Evolutionary conservation across 2,113 vertebrate genomes (phyloP).

Genomic region (Phylloscopus trochilus): DNA sequence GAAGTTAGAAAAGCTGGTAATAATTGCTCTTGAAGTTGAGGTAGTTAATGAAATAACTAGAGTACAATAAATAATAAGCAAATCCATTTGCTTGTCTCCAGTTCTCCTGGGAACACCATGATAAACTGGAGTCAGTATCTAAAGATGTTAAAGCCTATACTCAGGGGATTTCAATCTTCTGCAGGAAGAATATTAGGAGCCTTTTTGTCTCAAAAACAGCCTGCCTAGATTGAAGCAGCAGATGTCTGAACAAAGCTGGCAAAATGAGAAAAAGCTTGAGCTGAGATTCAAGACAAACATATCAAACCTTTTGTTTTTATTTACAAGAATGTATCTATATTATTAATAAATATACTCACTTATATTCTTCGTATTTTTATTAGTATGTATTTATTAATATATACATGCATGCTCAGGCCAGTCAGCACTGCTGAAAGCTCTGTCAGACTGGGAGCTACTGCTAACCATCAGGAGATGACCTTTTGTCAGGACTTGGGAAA

Average conservation of each 20-base stretch:
- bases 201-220: neutral
- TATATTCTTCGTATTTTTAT: neutral
- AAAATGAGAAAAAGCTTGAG: neutral
- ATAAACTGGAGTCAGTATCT: neutral
- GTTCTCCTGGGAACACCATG: neutral
- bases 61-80: neutral
- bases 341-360: neutral
- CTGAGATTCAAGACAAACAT: neutral
- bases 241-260: neutral
- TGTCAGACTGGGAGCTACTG: neutral
- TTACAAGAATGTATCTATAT: neutral
- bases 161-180: neutral
- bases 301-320: neutral
- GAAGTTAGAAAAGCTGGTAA: neutral
- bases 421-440: neutral
- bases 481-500: neutral
- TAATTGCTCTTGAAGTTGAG: neutral
- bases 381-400: neutral
- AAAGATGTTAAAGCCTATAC: neutral
- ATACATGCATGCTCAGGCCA: neutral
- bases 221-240: neutral
- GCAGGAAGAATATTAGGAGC: neutral
- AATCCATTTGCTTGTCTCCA: neutral
- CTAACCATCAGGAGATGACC: neutral
- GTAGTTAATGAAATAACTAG: neutral